Percentiles rank a stretch among this genome's conserved stretches.
phyloP scores from a whole-genome alignment of 2,888 invertebrate species.

The Ornithoptera alexandrae region DNA sequence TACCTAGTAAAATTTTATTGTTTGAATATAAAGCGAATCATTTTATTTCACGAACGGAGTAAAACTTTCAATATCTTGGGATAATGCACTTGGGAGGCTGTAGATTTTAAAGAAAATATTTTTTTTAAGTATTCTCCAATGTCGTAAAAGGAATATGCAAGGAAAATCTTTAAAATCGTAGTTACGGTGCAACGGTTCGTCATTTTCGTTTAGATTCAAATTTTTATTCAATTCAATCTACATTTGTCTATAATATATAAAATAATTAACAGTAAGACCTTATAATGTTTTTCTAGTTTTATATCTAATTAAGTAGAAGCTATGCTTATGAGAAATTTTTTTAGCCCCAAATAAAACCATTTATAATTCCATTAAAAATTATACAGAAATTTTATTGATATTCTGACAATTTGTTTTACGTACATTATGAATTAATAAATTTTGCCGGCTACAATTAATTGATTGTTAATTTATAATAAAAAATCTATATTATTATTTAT shows the following conservation, averaged over 20 bases:
- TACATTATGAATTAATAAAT: too few species aligned
- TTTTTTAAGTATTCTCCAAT: constrained; percentile 10
- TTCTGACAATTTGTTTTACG: too few species aligned
- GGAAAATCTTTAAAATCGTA: constrained; percentile 4
- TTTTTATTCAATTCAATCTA: neutral
- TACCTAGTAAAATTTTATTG: neutral
- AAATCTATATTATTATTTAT: neutral
- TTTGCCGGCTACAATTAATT: neutral
- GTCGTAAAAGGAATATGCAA: neutral
- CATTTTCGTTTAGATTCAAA: neutral
- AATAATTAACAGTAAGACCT: neutral
- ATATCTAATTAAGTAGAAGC: neutral
- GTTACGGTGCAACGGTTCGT: neutral
- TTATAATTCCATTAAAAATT: too few species aligned
- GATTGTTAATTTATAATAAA: neutral
- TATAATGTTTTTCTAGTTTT: neutral
- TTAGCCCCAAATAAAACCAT: too few species aligned
- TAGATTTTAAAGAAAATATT: constrained; percentile 2
- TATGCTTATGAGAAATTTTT: neutral
- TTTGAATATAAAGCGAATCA: neutral
- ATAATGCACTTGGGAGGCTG: neutral
- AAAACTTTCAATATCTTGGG: neutral
- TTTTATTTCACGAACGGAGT: neutral
- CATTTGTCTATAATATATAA: neutral
- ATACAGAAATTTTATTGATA: too few species aligned